Percentiles rank a stretch among this genome's conserved stretches.
Conservation (phyloP, 2,797 vertebrate genomes). For the Tympanoctomys barrerae region DNA sequence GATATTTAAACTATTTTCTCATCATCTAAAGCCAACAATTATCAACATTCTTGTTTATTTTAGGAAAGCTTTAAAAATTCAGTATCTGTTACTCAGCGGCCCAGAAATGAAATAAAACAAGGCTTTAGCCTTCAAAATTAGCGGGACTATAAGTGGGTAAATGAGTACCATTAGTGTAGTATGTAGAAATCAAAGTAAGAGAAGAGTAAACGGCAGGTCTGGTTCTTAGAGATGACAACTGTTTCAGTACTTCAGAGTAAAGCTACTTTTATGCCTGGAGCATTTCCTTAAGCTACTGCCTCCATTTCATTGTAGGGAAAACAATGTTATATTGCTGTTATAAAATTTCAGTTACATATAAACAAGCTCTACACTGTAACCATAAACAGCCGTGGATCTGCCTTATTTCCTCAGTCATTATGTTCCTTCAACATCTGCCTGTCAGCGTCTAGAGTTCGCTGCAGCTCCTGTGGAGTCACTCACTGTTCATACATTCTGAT, state of each 20-base stretch:
- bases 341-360: slow-evolving; percentile 65
- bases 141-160: not conserved
- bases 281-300: slow-evolving; percentile 53
- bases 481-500: not conserved
- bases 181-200: slow-evolving; percentile 55
- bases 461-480: not conserved
- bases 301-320: not conserved
- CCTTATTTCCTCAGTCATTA: slow-evolving; percentile 43
- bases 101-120: slow-evolving; percentile 2
- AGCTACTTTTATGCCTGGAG: slow-evolving; percentile 25
- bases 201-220: not conserved
- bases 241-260: slow-evolving; percentile 42
- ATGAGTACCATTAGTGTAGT: not conserved
- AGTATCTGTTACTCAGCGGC: not conserved
- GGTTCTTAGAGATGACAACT: slow-evolving; percentile 11
- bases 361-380: slow-evolving; percentile 32
- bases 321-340: not conserved
- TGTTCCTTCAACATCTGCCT: slow-evolving; percentile 23
- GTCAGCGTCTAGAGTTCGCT: not conserved
- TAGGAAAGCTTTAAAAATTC: slow-evolving; percentile 42
- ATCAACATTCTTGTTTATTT: not conserved
- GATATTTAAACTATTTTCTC: slow-evolving; percentile 4
- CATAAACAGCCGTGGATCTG: slow-evolving; percentile 57
- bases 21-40: not conserved
- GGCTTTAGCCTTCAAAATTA: not conserved